A percentile compares a stretch with the other conserved stretches of the same genome.
Conservation (phyloP, 2,797 vertebrate species). For the Hoplostethus mediterraneus region DNA sequence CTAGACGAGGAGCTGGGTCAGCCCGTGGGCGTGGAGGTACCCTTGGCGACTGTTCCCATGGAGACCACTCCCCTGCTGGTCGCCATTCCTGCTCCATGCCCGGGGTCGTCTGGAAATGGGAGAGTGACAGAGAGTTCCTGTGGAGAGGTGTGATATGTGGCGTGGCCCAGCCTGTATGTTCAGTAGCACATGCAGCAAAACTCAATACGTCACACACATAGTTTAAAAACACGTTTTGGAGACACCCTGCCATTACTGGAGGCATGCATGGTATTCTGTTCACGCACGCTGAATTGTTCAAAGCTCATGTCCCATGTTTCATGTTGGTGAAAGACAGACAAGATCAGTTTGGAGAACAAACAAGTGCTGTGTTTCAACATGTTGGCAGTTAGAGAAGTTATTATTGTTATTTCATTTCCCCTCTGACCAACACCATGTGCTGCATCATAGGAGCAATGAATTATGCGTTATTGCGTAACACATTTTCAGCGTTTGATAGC, state of each 20-base stretch:
- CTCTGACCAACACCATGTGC: too few relatives aligned
- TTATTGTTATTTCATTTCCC: too few relatives aligned
- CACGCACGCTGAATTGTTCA: too few relatives aligned
- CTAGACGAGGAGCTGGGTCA: conserved; percentile 58
- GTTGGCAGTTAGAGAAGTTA: too few relatives aligned
- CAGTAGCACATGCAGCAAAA: background rate
- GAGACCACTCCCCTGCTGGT: conserved; percentile 80
- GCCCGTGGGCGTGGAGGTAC: conserved; percentile 24
- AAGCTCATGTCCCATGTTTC: too few relatives aligned
- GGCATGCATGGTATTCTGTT: background rate
- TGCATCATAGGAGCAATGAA: too few relatives aligned
- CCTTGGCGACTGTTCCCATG: conserved; percentile 10
- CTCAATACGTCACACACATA: background rate
- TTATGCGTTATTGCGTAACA: too few relatives aligned
- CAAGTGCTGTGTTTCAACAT: too few relatives aligned
- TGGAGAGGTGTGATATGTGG: conserved; percentile 49
- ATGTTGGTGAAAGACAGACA: too few relatives aligned
- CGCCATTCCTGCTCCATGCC: conserved; percentile 57
- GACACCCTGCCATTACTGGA: background rate
- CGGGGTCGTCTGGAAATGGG: conserved; percentile 21
- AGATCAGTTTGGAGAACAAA: too few relatives aligned
- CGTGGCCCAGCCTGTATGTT: background rate
- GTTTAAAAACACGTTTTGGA: background rate
- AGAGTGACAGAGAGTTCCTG: background rate
- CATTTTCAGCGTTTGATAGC: too few relatives aligned